Conservation (phyloP, 2,888 invertebrate genomes). For the Sthenelais limicola region DNA sequence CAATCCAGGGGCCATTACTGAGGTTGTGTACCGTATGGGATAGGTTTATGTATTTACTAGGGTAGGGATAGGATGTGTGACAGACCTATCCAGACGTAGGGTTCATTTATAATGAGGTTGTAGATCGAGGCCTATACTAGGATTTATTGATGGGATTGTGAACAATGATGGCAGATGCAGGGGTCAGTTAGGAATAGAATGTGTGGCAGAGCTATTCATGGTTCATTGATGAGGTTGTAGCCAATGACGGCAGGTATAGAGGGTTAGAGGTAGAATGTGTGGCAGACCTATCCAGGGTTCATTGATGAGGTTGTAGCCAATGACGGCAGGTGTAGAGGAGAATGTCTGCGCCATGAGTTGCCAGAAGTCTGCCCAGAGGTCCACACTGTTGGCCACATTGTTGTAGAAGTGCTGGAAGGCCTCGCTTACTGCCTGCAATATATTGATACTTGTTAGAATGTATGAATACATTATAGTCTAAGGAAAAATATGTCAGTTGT, state of each 20-base stretch:
- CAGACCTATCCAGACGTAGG: too few relatives aligned
- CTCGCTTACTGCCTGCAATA: constrained; percentile 46
- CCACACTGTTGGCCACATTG: constrained; percentile 43
- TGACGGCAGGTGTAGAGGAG: constrained; percentile 38
- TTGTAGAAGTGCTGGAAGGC: constrained; percentile 53
- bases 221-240: constrained; percentile 53
- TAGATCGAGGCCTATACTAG: too few relatives aligned
- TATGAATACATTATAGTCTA: background rate
- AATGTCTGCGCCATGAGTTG: constrained; percentile 45
- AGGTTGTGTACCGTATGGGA: too few relatives aligned
- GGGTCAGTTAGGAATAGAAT: too few relatives aligned
- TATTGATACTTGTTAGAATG: too few relatives aligned
- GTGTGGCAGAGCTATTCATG: constrained; percentile 53
- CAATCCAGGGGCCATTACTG: too few relatives aligned
- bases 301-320: constrained; percentile 53
- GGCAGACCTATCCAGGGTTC: constrained; percentile 54
- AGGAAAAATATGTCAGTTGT: background rate
- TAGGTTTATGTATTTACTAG: too few relatives aligned
- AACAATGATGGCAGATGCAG: constrained; percentile 44
- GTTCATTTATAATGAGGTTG: too few relatives aligned
- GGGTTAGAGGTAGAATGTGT: too few relatives aligned
- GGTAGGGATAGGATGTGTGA: too few relatives aligned
- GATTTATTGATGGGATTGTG: constrained; percentile 53
- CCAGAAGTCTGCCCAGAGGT: constrained; percentile 50
- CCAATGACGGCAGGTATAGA: constrained; percentile 45